Percentiles rank a stretch among this genome's conserved stretches.
These are phyloP conservation scores for Phrynocephalus guinanensis DNA, from an alignment of 2,797 vertebrate genomes.

Conservation along the genomic window DNA sequence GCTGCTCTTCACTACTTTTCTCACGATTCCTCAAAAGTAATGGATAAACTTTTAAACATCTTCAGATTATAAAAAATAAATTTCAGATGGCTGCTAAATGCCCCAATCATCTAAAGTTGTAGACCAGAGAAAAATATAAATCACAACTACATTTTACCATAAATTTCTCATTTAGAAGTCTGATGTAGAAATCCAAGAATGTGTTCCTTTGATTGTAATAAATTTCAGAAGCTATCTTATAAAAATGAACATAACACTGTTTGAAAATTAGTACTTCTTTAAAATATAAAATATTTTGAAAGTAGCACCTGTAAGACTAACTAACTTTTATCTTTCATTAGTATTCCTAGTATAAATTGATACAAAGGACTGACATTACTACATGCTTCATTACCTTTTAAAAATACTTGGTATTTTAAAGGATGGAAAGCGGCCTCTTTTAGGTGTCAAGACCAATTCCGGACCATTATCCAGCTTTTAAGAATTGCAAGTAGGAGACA, in stretches of 20 bases:
- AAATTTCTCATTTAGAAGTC: constrained; percentile 42
- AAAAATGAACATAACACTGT: constrained; percentile 41
- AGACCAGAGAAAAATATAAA: constrained; percentile 59
- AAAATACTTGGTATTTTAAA: constrained; percentile 20
- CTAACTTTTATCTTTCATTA: too few relatives aligned
- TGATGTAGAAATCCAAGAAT: constrained; percentile 35
- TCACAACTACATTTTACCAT: constrained; percentile 51
- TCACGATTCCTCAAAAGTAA: constrained; percentile 50
- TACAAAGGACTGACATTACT: too few relatives aligned
- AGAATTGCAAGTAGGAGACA: background rate
- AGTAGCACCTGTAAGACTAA: too few relatives aligned
- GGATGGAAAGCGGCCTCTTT: background rate
- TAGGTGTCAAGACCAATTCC: background rate
- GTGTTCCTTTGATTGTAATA: constrained; percentile 27
- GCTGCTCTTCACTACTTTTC: constrained; percentile 32
- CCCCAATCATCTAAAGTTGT: constrained; percentile 19
- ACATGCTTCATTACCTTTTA: constrained; percentile 7
- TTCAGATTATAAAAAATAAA: constrained; percentile 48
- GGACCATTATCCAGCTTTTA: background rate
- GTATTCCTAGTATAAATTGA: too few relatives aligned
- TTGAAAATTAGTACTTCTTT: constrained; percentile 26
- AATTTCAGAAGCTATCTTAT: constrained; percentile 45
- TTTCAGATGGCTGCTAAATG: constrained; percentile 48
- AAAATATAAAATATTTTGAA: too few relatives aligned
- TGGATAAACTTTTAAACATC: constrained; percentile 41